Conservation (phyloP, 1,140 invertebrate species). For the Platorchestia sp. region DNA sequence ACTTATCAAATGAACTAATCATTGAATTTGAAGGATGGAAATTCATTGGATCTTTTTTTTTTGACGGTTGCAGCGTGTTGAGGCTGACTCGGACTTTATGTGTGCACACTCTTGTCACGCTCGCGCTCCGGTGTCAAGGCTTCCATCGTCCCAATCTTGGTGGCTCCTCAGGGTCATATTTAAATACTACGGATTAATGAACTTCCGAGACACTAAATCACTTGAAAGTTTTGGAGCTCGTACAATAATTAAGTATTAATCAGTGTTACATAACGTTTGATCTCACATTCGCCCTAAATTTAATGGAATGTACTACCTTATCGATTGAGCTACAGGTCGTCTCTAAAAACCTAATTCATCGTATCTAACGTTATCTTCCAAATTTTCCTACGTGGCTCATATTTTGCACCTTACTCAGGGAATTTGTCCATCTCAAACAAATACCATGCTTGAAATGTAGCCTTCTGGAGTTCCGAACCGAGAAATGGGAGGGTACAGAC, state of each 20-base stretch:
- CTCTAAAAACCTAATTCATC: not conserved
- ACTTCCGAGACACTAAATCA: not conserved
- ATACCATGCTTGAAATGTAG: not conserved
- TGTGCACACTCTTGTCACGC: not conserved
- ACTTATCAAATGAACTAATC: too few relatives aligned
- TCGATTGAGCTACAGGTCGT: not conserved
- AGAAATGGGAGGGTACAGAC: not conserved
- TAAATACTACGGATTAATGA: not conserved
- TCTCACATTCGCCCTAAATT: not conserved
- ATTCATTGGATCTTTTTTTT: not conserved
- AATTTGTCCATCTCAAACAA: not conserved
- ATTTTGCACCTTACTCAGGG: not conserved
- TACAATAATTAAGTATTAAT: not conserved
- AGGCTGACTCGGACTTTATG: not conserved
- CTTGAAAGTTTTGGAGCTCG: not conserved
- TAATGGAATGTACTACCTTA: not conserved
- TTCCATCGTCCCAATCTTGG: not conserved
- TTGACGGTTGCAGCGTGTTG: not conserved
- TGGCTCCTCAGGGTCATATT: not conserved
- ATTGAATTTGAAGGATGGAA: not conserved
- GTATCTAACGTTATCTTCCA: not conserved
- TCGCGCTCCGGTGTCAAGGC: slow-evolving; percentile 14
- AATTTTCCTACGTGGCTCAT: not conserved
- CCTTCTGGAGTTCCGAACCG: not conserved
- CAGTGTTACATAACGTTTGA: not conserved